These are phyloP conservation scores for Sebastes nivosus DNA, from an alignment of 2,797 vertebrate genomes.

Conservation along the genomic window DNA sequence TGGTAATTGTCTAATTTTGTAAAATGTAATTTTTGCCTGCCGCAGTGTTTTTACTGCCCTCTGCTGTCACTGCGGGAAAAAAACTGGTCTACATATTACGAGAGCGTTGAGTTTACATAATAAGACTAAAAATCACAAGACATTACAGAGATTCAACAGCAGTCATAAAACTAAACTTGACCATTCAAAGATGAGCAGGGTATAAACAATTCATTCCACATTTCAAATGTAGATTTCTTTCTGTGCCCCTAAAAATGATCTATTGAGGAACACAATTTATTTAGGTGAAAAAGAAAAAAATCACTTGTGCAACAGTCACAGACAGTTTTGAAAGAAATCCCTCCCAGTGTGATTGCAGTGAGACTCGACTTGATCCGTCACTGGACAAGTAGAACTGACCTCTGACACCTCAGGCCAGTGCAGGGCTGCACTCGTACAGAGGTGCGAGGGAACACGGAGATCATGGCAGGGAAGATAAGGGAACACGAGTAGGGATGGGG, in stretches of 20 bases:
- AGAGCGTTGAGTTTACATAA: not conserved
- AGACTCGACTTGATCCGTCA: conserved; percentile 8
- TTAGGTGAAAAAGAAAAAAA: not conserved
- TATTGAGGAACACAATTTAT: not conserved
- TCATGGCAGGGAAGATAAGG: conserved; percentile 61
- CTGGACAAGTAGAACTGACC: conserved; percentile 37
- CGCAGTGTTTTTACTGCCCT: not conserved
- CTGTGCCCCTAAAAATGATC: not conserved
- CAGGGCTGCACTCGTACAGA: conserved; percentile 40
- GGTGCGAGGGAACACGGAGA: conserved; percentile 47
- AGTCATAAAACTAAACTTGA: not conserved
- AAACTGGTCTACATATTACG: not conserved
- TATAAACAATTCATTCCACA: not conserved
- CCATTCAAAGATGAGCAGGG: not conserved
- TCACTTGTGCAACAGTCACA: not conserved
- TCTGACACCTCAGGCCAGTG: conserved; percentile 50
- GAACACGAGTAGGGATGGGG: conserved; percentile 59
- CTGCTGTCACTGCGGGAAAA: no score
- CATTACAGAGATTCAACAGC: not conserved
- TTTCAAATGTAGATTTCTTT: not conserved
- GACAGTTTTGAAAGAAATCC: conserved; percentile 1
- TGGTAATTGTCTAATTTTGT: no score
- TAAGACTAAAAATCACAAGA: not conserved
- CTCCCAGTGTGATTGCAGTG: conserved; percentile 19
- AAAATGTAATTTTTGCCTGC: no score